phyloP scores from a whole-genome alignment of 2,113 vertebrate species.

The Oostethus manadensis region DNA sequence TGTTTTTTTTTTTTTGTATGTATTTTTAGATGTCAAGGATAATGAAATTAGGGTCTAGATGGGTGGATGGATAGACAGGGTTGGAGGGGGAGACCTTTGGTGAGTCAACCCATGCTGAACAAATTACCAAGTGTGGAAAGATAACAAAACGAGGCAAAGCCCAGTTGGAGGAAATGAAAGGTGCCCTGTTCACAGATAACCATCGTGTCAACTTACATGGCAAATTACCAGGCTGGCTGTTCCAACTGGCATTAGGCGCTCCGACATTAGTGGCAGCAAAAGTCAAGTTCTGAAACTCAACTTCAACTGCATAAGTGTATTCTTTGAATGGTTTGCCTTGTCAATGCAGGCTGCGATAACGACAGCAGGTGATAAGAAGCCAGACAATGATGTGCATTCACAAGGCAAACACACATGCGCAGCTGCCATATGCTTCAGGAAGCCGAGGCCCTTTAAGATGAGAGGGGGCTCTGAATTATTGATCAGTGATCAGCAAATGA shows the following conservation, averaged over 20 bases:
- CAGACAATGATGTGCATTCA: slow-evolving; percentile 28
- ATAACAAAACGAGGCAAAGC: slow-evolving; percentile 48
- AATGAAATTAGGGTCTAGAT: slow-evolving; percentile 32
- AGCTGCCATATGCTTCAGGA: slow-evolving; percentile 87
- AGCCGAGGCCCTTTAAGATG: slow-evolving; percentile 85
- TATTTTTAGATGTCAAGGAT: too few species aligned
- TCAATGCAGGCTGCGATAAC: slow-evolving; percentile 66
- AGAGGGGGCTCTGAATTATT: slow-evolving; percentile 91
- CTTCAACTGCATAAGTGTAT: slow-evolving; percentile 70
- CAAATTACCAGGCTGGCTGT: slow-evolving; percentile 69
- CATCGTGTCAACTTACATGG: slow-evolving; percentile 54
- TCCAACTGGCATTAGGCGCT: slow-evolving; percentile 53
- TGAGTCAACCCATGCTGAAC: slow-evolving; percentile 48
- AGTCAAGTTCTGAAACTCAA: slow-evolving; percentile 55
- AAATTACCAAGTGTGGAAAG: slow-evolving; percentile 44
- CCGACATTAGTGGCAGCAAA: slow-evolving; percentile 59
- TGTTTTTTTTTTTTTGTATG: too few species aligned
- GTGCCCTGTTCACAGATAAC: slow-evolving; percentile 53
- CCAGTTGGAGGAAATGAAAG: slow-evolving; percentile 62
- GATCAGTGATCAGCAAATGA: slow-evolving; percentile 99
- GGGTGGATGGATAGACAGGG: slow-evolving; percentile 27
- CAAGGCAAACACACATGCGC: slow-evolving; percentile 11
- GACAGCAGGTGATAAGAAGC: slow-evolving; percentile 61
- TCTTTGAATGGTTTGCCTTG: slow-evolving; percentile 47
- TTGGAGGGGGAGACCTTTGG: slow-evolving; percentile 48